Evolutionary conservation across 2,113 vertebrate genomes (phyloP).

Genomic region (Euleptes europaea): DNA sequence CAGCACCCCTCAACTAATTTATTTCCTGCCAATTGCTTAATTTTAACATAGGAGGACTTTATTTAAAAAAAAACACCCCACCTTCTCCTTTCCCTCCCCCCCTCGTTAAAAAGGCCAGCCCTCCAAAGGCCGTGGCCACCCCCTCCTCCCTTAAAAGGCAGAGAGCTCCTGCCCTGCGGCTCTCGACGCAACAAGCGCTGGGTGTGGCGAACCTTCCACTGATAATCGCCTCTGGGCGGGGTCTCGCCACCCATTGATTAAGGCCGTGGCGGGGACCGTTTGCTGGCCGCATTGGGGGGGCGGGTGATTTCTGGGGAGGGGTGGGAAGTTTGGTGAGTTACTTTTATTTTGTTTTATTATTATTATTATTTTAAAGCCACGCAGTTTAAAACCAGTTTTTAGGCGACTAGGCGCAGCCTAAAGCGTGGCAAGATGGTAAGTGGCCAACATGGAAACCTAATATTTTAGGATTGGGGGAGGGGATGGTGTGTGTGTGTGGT

Average conservation of each 20-base stretch:
- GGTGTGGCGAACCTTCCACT: not conserved
- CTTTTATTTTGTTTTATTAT: not conserved
- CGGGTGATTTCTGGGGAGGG: not conserved
- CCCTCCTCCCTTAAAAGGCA: too few relatives aligned
- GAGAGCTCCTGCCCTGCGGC: not conserved
- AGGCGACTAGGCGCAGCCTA: not conserved
- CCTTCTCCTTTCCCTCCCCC: too few relatives aligned
- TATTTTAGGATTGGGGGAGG: too few relatives aligned
- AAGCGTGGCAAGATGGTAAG: conserved; percentile 7
- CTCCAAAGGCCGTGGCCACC: too few relatives aligned
- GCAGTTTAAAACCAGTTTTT: not conserved
- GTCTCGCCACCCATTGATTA: not conserved
- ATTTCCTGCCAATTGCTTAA: too few relatives aligned
- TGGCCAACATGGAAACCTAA: not conserved
- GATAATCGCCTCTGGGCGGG: not conserved
- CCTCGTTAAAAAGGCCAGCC: too few relatives aligned
- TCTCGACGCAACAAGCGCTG: not conserved
- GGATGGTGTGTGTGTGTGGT: too few relatives aligned
- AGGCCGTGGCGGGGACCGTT: not conserved
- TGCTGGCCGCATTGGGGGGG: not conserved
- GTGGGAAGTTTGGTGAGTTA: not conserved
- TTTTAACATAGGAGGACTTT: too few relatives aligned
- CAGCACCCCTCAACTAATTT: too few relatives aligned
- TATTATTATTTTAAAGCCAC: not conserved
- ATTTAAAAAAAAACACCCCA: not conserved